Percentiles rank a stretch among this genome's conserved stretches.
Evolutionary conservation across 2,797 vertebrate species (phyloP).

Genomic region (Microcaecilia unicolor): DNA sequence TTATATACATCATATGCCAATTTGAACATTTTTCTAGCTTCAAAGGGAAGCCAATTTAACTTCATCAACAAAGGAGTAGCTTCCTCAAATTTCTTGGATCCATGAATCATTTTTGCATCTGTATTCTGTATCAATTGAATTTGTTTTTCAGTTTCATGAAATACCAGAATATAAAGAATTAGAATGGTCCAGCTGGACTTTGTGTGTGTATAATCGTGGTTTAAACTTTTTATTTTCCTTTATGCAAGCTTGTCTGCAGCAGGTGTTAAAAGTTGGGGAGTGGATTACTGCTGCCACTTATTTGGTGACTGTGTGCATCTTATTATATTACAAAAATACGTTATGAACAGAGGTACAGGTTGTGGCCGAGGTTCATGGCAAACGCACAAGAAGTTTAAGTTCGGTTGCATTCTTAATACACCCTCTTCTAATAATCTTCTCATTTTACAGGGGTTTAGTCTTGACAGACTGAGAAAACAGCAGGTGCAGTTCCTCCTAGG

Average conservation of each 20-base stretch:
- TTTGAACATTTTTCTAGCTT: too few relatives aligned
- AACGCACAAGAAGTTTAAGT: conserved; percentile 3
- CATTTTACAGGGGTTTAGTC: background rate
- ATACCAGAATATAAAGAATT: too few relatives aligned
- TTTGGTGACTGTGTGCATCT: rapidly evolving
- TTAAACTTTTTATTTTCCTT: background rate
- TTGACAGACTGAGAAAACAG: conserved; percentile 34
- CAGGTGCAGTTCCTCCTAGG: conserved; percentile 63
- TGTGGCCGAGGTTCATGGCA: conserved; percentile 41
- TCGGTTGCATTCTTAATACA: conserved; percentile 9
- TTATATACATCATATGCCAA: too few relatives aligned
- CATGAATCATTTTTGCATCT: too few relatives aligned
- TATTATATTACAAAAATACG: conserved; percentile 3
- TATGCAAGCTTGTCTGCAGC: background rate
- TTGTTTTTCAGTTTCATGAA: too few relatives aligned
- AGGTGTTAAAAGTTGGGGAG: background rate
- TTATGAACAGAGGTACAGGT: conserved; percentile 66
- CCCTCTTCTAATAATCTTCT: conserved; percentile 4
- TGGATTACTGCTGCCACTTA: background rate
- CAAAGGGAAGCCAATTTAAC: too few relatives aligned
- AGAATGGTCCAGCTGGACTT: too few relatives aligned
- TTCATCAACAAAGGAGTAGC: too few relatives aligned
- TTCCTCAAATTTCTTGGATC: too few relatives aligned
- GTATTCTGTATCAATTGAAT: too few relatives aligned
- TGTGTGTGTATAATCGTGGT: too few relatives aligned